These are phyloP conservation scores for Drosophila willistoni DNA, from an alignment of 1,140 invertebrate species.

Conservation along the genomic window DNA sequence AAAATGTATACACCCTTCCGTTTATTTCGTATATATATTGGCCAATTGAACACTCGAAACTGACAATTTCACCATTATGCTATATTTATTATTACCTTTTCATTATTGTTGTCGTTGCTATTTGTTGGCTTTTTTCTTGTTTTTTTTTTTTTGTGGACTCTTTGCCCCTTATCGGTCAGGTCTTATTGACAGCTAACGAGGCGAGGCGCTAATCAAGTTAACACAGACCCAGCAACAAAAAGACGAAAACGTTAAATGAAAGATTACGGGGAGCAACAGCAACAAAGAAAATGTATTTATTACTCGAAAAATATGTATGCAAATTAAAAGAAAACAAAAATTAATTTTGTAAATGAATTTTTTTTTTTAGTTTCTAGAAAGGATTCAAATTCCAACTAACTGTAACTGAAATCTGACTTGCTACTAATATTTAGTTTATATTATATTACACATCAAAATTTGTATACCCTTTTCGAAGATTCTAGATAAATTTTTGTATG, in stretches of 20 bases:
- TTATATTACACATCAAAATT: not conserved
- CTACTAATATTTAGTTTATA: not conserved
- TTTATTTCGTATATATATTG: constrained; percentile 54
- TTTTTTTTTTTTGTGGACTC: constrained; percentile 25
- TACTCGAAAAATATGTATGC: not conserved
- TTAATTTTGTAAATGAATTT: too few relatives aligned
- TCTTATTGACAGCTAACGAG: constrained; percentile 22
- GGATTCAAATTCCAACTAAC: too few relatives aligned
- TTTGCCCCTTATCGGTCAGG: constrained; percentile 53
- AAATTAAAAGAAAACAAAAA: not conserved
- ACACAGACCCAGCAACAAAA: constrained; percentile 19
- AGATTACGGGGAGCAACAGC: not conserved
- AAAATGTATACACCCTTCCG: constrained; percentile 37
- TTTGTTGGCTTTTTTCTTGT: not conserved
- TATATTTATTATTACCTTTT: constrained; percentile 54
- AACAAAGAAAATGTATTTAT: not conserved
- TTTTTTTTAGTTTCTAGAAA: not conserved
- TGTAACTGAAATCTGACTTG: not conserved
- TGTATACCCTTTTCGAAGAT: not conserved
- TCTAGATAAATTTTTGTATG: not conserved
- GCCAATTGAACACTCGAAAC: constrained; percentile 72
- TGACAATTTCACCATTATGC: constrained; percentile 65
- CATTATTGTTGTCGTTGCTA: constrained; percentile 4
- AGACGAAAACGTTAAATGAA: not conserved
- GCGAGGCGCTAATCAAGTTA: constrained; percentile 49